A percentile compares a stretch with the other conserved stretches of the same genome.
Evolutionary conservation across 2,113 vertebrate genomes (phyloP).

Genomic region (Callorhinus ursinus): DNA sequence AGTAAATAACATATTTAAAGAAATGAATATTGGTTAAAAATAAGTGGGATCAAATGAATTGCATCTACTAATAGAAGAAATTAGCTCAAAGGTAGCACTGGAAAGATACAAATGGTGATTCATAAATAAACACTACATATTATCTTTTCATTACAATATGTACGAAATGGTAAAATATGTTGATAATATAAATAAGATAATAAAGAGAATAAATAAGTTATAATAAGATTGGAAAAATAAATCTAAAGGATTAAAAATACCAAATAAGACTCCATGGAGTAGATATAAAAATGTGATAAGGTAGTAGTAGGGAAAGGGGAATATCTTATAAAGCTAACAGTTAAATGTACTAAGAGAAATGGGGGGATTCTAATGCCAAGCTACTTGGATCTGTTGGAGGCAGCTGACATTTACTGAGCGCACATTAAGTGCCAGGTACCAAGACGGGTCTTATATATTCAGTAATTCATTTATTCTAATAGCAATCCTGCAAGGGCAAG

Average conservation of each 20-base stretch:
- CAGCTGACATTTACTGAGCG: no score
- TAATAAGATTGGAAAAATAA: not conserved
- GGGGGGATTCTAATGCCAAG: not conserved
- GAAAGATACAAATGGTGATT: slow-evolving; percentile 17
- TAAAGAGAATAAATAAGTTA: not conserved
- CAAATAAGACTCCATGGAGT: not conserved
- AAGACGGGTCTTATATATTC: not conserved
- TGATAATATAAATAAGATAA: not conserved
- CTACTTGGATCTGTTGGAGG: not conserved
- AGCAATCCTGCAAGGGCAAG: fast-evolving
- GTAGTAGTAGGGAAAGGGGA: not conserved
- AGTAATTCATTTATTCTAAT: not conserved
- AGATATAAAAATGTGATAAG: not conserved
- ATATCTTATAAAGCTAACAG: not conserved
- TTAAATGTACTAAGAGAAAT: not conserved
- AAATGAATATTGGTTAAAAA: slow-evolving; percentile 44
- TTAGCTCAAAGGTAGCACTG: not conserved
- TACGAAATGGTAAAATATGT: not conserved
- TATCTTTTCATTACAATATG: not conserved
- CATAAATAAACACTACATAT: not conserved
- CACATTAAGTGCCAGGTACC: fast-evolving
- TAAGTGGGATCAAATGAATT: not conserved
- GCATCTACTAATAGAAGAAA: slow-evolving; percentile 18
- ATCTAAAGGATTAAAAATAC: not conserved
- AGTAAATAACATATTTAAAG: slow-evolving; percentile 42